Percentiles rank a stretch among this genome's conserved stretches.
These are phyloP conservation scores for Onychomys leucogaster DNA, from an alignment of 2,797 vertebrate genomes.

Conservation along the genomic window DNA sequence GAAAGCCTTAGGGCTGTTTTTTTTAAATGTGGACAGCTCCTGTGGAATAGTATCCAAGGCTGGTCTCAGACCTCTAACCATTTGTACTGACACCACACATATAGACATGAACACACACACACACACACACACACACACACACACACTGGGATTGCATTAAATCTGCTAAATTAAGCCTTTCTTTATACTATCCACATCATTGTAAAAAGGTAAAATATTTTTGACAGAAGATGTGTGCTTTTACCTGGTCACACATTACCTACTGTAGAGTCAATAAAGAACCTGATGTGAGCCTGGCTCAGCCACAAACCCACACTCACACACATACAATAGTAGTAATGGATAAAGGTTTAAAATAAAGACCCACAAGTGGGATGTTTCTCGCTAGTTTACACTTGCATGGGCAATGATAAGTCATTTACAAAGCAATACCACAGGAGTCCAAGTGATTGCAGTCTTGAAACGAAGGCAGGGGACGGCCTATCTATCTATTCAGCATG, in stretches of 20 bases:
- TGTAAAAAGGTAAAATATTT: conserved; percentile 32
- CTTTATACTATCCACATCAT: background rate
- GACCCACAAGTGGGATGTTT: background rate
- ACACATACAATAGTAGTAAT: background rate
- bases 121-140: background rate
- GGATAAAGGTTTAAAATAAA: background rate
- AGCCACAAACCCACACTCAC: background rate
- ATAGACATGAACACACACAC: background rate
- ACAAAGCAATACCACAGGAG: background rate
- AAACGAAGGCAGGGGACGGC: background rate
- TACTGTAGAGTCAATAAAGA: background rate
- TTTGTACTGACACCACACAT: background rate
- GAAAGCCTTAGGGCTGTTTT: background rate
- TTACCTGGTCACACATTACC: background rate
- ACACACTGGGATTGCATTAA: background rate
- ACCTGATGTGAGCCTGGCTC: background rate
- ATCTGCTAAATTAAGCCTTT: conserved; percentile 47
- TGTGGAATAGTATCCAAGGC: background rate
- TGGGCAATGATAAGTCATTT: background rate
- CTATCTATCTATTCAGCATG: background rate
- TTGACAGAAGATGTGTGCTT: background rate
- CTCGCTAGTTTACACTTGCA: background rate
- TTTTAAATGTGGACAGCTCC: background rate
- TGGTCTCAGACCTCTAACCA: background rate
- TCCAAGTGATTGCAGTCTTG: background rate